A percentile compares a stretch with the other conserved stretches of the same genome.
These are phyloP conservation scores for Festucalex cinctus DNA, from an alignment of 2,113 vertebrate species.

Conservation along the genomic window DNA sequence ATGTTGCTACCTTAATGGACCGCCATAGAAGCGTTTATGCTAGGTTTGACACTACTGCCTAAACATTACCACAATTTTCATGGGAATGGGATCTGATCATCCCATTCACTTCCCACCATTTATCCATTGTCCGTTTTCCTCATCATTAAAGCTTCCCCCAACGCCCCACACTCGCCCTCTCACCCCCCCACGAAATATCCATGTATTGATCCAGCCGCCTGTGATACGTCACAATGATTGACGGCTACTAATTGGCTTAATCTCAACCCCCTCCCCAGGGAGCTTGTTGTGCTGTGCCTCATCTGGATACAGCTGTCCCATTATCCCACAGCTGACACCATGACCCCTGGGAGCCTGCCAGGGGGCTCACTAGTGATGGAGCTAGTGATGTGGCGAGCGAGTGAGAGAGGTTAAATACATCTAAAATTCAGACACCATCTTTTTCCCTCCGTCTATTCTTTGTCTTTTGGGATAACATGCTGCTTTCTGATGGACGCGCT, in stretches of 20 bases:
- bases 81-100: not conserved
- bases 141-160: not conserved
- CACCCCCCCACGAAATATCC: slow-evolving; percentile 18
- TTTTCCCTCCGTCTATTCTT: not conserved
- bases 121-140: not conserved
- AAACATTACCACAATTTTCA: not conserved
- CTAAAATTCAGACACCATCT: not conserved
- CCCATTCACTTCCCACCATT: not conserved
- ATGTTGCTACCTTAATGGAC: not conserved
- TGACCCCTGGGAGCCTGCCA: slow-evolving; percentile 38
- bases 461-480: slow-evolving; percentile 3
- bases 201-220: slow-evolving; percentile 58
- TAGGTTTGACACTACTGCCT: not conserved
- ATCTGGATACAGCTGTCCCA: slow-evolving; percentile 69
- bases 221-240: slow-evolving; percentile 56
- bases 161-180: not conserved
- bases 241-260: slow-evolving; percentile 68
- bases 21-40: not conserved
- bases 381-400: slow-evolving; percentile 11
- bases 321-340: slow-evolving; percentile 62
- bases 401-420: not conserved
- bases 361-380: slow-evolving; percentile 2
- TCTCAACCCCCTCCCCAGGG: slow-evolving; percentile 40
- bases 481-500: not conserved
- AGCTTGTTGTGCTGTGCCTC: slow-evolving; percentile 33